phyloP scores from a whole-genome alignment of 2,113 vertebrate genomes.

The Cygnus atratus region DNA sequence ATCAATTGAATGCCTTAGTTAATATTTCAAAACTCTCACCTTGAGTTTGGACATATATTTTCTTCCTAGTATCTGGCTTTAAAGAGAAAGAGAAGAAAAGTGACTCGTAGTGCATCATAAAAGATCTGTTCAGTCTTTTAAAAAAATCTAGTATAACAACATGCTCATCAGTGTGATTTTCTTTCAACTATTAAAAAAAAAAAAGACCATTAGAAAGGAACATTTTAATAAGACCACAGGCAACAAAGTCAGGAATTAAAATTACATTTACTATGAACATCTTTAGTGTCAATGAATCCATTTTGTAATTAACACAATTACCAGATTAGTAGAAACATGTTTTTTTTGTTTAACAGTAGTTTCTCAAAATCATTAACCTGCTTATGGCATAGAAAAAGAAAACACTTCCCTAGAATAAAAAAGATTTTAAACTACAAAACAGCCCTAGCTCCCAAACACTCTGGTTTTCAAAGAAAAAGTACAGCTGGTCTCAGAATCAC shows the following conservation, averaged over 20 bases:
- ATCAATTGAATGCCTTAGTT: accelerated
- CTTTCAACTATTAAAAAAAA: neutral
- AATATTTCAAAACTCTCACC: constrained; percentile 75
- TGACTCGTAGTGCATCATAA: neutral
- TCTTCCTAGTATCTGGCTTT: constrained; percentile 83
- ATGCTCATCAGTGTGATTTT: accelerated
- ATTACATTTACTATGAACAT: neutral
- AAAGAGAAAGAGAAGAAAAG: constrained; percentile 39
- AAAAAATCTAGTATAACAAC: neutral
- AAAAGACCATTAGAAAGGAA: neutral
- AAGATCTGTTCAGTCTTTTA: neutral
- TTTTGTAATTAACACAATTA: neutral
- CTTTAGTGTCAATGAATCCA: neutral
- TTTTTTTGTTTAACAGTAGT: neutral
- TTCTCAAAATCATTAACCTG: neutral
- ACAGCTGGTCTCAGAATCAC: neutral
- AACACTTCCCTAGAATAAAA: neutral
- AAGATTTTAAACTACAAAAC: neutral
- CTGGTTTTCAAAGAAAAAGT: neutral
- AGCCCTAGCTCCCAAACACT: neutral
- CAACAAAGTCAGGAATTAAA: neutral
- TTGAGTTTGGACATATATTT: constrained; percentile 91
- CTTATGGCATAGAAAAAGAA: neutral
- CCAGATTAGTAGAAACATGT: neutral
- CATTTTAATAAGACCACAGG: neutral